A percentile compares a stretch with the other conserved stretches of the same genome.
Evolutionary conservation across 2,888 invertebrate genomes (phyloP).

Genomic region (Pterobdella sp.): DNA sequence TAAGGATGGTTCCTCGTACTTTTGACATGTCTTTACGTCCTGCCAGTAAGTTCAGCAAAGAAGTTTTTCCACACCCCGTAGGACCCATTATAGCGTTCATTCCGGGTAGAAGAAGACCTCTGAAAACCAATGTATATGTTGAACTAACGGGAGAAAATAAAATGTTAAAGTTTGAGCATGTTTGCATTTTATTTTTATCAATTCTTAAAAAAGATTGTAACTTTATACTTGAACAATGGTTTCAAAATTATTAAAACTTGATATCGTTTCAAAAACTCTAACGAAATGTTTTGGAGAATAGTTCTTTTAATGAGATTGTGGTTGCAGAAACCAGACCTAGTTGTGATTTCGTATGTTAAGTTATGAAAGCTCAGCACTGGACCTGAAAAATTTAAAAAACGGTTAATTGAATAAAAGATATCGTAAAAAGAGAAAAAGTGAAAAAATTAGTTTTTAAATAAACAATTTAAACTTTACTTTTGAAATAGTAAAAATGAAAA

Average conservation of each 20-base stretch:
- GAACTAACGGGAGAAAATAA: not conserved
- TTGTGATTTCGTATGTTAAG: slow-evolving; percentile 24
- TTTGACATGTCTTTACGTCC: slow-evolving; percentile 42
- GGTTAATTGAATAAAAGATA: not conserved
- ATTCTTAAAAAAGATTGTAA: too few relatives aligned
- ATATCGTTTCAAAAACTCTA: too few relatives aligned
- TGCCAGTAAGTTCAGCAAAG: slow-evolving; percentile 48
- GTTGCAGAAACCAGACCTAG: not conserved
- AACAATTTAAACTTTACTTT: too few relatives aligned
- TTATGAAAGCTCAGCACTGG: slow-evolving; percentile 32
- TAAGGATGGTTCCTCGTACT: slow-evolving; percentile 42
- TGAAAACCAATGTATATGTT: slow-evolving; percentile 20
- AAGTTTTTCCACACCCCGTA: slow-evolving; percentile 35
- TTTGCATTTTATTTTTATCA: too few relatives aligned
- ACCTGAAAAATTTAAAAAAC: not conserved
- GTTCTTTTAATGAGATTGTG: not conserved
- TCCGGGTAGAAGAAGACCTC: slow-evolving; percentile 34
- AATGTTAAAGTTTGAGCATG: too few relatives aligned
- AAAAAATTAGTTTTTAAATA: too few relatives aligned
- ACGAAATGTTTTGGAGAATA: slow-evolving; percentile 21
- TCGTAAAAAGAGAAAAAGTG: too few relatives aligned
- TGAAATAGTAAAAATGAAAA: too few relatives aligned
- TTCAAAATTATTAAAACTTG: too few relatives aligned
- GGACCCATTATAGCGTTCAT: slow-evolving; percentile 36
- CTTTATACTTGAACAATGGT: too few relatives aligned